Evolutionary conservation across 2,888 invertebrate genomes (phyloP).

Genomic region (Gastracanthus pulcherrimus): DNA sequence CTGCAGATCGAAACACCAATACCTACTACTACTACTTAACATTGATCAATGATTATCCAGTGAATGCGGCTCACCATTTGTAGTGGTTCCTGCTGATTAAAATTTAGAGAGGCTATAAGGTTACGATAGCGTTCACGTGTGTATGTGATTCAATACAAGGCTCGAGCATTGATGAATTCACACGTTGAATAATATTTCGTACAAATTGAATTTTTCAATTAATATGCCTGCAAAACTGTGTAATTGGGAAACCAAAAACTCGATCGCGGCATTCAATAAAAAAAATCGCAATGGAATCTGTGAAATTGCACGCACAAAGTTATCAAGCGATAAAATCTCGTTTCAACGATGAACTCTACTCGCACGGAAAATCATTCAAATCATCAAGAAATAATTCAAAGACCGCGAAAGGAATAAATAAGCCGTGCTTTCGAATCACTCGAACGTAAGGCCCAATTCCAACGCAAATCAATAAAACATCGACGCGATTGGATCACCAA

Average conservation of each 20-base stretch:
- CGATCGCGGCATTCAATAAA: background rate
- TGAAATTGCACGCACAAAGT: background rate
- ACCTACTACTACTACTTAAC: conserved; percentile 6
- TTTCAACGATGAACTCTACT: too few species aligned
- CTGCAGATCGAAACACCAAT: background rate
- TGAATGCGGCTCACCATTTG: background rate
- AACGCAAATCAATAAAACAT: too few species aligned
- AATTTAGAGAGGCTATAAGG: background rate
- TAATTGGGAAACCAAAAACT: background rate
- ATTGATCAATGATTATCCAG: conserved; percentile 12
- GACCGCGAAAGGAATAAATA: too few species aligned
- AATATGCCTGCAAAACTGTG: background rate
- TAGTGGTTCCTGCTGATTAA: background rate
- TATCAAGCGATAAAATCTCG: too few species aligned
- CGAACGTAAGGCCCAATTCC: too few species aligned
- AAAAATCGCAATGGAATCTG: background rate
- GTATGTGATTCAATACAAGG: background rate
- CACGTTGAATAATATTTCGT: background rate
- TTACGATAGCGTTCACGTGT: background rate
- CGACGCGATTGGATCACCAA: too few species aligned
- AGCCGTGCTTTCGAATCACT: too few species aligned
- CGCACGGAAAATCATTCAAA: too few species aligned
- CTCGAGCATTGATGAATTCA: background rate
- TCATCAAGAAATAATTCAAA: too few species aligned
- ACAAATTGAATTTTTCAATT: background rate